Percentiles rank a stretch among this genome's conserved stretches.
These are phyloP conservation scores for Pterois miles DNA, from an alignment of 2,797 vertebrate genomes.

Conservation along the genomic window DNA sequence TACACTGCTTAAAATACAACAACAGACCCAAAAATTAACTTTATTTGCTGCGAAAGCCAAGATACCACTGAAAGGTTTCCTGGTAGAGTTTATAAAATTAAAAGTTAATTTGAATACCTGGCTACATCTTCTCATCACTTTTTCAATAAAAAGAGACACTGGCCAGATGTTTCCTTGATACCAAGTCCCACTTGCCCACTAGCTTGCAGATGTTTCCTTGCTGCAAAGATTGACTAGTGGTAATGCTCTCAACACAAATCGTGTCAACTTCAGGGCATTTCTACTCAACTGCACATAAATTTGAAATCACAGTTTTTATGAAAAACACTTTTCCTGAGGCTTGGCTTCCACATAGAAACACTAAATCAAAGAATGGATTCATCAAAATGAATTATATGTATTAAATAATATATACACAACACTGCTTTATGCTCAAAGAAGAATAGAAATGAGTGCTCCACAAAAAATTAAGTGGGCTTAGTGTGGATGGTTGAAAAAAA, in stretches of 20 bases:
- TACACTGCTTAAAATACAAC: neutral
- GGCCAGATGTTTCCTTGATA: slow-evolving; percentile 42
- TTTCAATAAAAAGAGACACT: slow-evolving; percentile 19
- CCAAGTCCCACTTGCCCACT: neutral
- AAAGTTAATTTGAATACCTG: neutral
- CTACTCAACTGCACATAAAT: neutral
- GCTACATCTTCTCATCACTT: neutral
- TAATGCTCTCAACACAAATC: neutral
- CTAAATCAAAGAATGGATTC: neutral
- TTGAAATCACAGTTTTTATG: neutral
- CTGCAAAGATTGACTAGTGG: neutral
- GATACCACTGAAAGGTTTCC: neutral
- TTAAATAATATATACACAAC: neutral
- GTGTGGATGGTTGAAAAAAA: neutral
- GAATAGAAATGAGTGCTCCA: neutral
- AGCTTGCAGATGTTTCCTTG: slow-evolving; percentile 33
- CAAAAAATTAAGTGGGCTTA: neutral
- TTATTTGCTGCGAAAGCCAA: neutral
- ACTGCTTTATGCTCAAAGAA: neutral
- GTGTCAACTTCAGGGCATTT: neutral
- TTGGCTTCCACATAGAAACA: neutral
- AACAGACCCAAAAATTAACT: neutral
- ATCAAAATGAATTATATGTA: neutral
- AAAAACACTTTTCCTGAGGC: neutral
- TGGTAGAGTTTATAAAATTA: neutral